Conservation (phyloP, 2,888 invertebrate species). For the Carterocephalus palaemon region DNA sequence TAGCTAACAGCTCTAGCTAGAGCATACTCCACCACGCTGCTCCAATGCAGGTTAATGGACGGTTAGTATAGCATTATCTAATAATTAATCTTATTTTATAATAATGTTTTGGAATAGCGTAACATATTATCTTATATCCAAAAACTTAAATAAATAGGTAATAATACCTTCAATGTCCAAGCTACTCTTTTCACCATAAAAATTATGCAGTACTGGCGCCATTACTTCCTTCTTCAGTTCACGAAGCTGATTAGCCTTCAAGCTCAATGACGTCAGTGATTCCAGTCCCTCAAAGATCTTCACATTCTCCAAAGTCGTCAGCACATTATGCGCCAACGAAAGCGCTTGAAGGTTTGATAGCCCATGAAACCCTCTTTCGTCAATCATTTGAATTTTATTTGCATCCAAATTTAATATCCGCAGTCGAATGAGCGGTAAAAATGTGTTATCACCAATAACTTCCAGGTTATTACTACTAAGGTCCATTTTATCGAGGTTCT, state of each 20-base stretch:
- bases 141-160: too few relatives aligned
- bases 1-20: too few relatives aligned
- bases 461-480: constrained; percentile 85
- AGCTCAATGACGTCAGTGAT: constrained; percentile 48
- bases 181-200: constrained; percentile 46
- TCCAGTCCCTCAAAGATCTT: constrained; percentile 53
- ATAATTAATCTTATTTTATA: too few relatives aligned
- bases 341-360: constrained; percentile 49
- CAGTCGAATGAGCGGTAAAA: constrained; percentile 63
- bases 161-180: constrained; percentile 63
- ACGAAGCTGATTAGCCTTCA: constrained; percentile 58
- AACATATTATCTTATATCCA: too few relatives aligned
- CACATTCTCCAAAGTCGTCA: constrained; percentile 50
- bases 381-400: constrained; percentile 70
- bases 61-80: too few relatives aligned
- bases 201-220: constrained; percentile 56
- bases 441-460: constrained; percentile 87
- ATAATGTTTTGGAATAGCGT: too few relatives aligned
- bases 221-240: constrained; percentile 53
- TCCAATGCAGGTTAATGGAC: too few relatives aligned
- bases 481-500: constrained; percentile 82
- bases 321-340: constrained; percentile 57
- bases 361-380: constrained; percentile 65
- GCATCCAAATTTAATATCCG: constrained; percentile 56
- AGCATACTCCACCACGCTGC: too few relatives aligned